Evolutionary conservation across 2,888 invertebrate species (phyloP).

Genomic region (Himalopsyche tibetana): DNA sequence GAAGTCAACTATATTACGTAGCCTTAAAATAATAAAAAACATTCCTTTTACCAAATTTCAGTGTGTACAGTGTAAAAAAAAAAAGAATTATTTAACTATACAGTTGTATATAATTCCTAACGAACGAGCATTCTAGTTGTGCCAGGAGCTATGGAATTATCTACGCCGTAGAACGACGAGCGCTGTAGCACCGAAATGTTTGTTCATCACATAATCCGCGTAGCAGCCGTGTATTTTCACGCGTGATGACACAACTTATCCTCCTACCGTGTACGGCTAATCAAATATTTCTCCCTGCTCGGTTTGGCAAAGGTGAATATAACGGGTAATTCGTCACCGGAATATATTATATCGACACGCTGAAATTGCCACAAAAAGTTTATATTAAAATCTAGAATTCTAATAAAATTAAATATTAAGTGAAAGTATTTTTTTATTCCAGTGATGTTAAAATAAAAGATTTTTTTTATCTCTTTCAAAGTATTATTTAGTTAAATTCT

Average conservation of each 20-base stretch:
- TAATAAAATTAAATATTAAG: no score
- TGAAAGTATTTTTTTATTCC: no score
- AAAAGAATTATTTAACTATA: neutral
- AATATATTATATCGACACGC: neutral
- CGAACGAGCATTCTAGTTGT: neutral
- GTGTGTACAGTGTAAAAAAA: no score
- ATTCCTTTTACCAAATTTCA: no score
- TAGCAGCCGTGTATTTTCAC: conserved; percentile 60
- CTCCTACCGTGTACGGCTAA: conserved; percentile 50
- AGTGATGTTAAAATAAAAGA: no score
- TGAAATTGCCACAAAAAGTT: no score
- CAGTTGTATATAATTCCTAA: neutral
- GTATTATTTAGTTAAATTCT: no score
- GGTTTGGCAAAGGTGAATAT: conserved; percentile 21
- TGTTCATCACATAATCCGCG: conserved; percentile 58
- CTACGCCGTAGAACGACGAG: conserved; percentile 35
- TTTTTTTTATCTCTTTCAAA: no score
- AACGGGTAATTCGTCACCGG: conserved; percentile 13
- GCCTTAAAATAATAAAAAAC: no score
- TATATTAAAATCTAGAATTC: no score
- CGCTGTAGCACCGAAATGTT: conserved; percentile 51
- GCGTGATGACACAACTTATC: conserved; percentile 56
- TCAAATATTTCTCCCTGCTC: conserved; percentile 59
- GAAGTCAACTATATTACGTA: no score
- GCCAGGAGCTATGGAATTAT: conserved; percentile 17